phyloP scores from a whole-genome alignment of 2,113 vertebrate species.

The Pongo abelii region DNA sequence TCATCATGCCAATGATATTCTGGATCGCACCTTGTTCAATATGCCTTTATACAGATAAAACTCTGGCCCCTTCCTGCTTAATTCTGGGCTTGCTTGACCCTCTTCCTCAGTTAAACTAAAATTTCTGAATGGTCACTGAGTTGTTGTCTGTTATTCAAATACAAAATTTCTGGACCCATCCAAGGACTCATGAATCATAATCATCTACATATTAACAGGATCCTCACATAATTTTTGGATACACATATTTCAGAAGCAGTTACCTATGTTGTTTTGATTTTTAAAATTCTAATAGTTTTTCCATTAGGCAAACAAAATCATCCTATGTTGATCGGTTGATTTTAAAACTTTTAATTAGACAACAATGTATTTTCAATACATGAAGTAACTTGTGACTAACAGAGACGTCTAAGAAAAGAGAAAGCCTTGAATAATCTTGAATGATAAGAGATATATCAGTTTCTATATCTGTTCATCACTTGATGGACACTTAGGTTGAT shows the following conservation, averaged over 20 bases:
- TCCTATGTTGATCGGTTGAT: background rate
- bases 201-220: background rate
- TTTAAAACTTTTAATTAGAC: background rate
- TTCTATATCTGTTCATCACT: background rate
- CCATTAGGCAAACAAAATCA: background rate
- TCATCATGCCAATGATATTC: background rate
- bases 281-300: background rate
- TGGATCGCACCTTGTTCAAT: background rate
- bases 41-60: background rate
- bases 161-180: background rate
- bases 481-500: background rate
- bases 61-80: background rate
- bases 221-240: background rate
- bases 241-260: background rate
- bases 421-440: background rate
- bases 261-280: background rate
- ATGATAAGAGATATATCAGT: background rate
- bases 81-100: background rate
- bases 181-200: background rate
- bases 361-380: background rate
- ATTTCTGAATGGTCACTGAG: background rate
- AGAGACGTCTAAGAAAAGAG: background rate
- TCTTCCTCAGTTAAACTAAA: background rate
- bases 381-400: background rate
- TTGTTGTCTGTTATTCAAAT: background rate